Evolutionary conservation across 2,113 vertebrate species (phyloP), one percentile per base, ranked within the genome.

Genomic region (Cryptomyrus ogoouensis): DNA sequence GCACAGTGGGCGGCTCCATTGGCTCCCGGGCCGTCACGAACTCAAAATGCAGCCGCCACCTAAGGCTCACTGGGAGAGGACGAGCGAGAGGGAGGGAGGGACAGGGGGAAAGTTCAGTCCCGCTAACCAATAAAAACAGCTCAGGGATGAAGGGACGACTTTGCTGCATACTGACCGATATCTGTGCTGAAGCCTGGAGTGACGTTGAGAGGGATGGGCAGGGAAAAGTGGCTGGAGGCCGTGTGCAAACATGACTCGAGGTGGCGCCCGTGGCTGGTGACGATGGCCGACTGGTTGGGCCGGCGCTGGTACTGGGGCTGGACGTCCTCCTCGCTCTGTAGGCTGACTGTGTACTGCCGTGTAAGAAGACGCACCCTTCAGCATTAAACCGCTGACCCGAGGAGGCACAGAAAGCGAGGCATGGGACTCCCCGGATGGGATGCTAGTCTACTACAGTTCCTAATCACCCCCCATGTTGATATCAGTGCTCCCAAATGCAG

Each of bases 241-340:
- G 98, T 99, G 94, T 99, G 98, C n/a, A 99, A 95, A 93, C 98
- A 99, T 91, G 98, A 96, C 94, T 99, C 98, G 90, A 98, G 94
- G 93, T 99, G 98, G 1, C 98, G 97, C 0, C 97, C 98, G 0
- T 99, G 98, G 1, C 97, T 96, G 0, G 96, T 97, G 90, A 98
- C 97, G 46, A 97, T 97, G 56, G 96, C 86, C 0, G 96, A 93
- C 91, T 98, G 96, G 1, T 96, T 96, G 0, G 95, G 95, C 5
- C 96, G 96, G 7, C 97, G 96, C 94, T 97, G 97, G 93, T 97
- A 98, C 90, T 96, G 96, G 91, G 96, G 94, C 92, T 97, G 96
- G 89, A 99, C 97, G 90, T 96, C 96, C 92, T 99, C 98, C 92
- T 99, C 98, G 0, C 96, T 98, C 95, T 99, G 98, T 44, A 99